phyloP scores from a whole-genome alignment of 2,888 invertebrate species.

The Acanthococcus lagerstroemiae region DNA sequence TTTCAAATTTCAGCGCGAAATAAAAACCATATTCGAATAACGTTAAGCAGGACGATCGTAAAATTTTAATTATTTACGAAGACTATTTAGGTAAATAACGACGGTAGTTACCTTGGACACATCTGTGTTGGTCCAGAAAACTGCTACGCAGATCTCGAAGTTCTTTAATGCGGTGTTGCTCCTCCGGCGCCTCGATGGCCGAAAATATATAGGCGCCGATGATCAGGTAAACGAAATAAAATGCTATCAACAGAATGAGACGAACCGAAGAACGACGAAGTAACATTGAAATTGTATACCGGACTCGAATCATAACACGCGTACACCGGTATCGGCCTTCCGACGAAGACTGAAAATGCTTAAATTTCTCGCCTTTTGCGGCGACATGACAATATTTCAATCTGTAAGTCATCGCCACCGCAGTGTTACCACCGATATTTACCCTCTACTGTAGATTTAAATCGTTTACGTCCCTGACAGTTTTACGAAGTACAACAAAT shows the following conservation, averaged over 20 bases:
- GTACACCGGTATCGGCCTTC: slow-evolving; percentile 2
- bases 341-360: slow-evolving; percentile 11
- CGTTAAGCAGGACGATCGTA: too few relatives aligned
- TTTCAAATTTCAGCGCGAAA: too few relatives aligned
- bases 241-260: slow-evolving; percentile 43
- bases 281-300: slow-evolving; percentile 10
- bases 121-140: slow-evolving; percentile 54
- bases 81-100: too few relatives aligned
- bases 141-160: slow-evolving; percentile 48
- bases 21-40: too few relatives aligned
- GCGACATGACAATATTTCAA: too few relatives aligned
- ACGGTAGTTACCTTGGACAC: slow-evolving; percentile 59
- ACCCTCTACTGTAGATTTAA: too few relatives aligned
- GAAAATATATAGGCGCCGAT: slow-evolving; percentile 70
- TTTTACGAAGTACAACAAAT: too few relatives aligned
- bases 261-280: slow-evolving; percentile 39
- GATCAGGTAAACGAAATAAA: slow-evolving; percentile 51
- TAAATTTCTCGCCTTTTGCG: slow-evolving; percentile 4
- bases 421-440: slow-evolving; percentile 3
- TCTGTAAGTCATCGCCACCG: background rate
- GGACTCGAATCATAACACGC: slow-evolving; percentile 3
- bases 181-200: slow-evolving; percentile 64
- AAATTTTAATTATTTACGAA: too few relatives aligned
- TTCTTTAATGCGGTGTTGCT: slow-evolving; percentile 49
- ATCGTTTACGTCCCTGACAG: too few relatives aligned